Evolutionary conservation across 1,140 invertebrate species (phyloP), one percentile per base, ranked within the genome.

Genomic region (Streblospio benedicti): DNA sequence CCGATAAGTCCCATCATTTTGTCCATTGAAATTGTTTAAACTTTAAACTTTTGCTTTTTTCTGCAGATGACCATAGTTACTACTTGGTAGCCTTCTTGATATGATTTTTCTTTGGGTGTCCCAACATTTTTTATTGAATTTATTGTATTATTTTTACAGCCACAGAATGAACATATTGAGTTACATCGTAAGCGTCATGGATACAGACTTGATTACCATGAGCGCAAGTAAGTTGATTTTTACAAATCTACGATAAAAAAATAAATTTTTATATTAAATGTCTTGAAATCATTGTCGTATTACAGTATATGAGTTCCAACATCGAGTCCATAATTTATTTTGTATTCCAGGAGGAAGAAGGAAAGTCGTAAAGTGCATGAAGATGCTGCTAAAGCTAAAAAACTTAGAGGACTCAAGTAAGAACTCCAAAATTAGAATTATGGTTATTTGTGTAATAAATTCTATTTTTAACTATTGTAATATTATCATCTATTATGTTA

Each of bases 81-180:
- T n/a, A n/a, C n/a, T n/a, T n/a, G n/a, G n/a, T n/a, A n/a, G n/a
- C n/a, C n/a, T n/a, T n/a, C n/a, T n/a, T n/a, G n/a, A n/a, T n/a
- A n/a, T n/a, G n/a, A n/a, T n/a, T n/a, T n/a, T n/a, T n/a, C n/a
- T n/a, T n/a, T n/a, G n/a, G n/a, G n/a, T n/a, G n/a, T n/a, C n/a
- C n/a, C n/a, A n/a, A n/a, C n/a, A n/a, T 50, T 50, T 50, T 50
- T 12, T 20, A n/a, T 9, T 23, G 16, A n/a, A 44, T 38, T 27
- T 35, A 49, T 18, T 14, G 20, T 59, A 58, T 58, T 47, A 49
- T 33, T 33, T 16, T 71, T 70, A 41, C 62, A 79, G 97, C 96
- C 97, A 69, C 97, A 99, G 81, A 99, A 99, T 85, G 96, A 99
- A 78, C 94, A 99, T 79, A 99, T 99, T 79, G 97, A 99, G 69